A percentile compares a stretch with the other conserved stretches of the same genome.
Evolutionary conservation across 2,888 invertebrate species (phyloP).

Genomic region (Perdita meconis): DNA sequence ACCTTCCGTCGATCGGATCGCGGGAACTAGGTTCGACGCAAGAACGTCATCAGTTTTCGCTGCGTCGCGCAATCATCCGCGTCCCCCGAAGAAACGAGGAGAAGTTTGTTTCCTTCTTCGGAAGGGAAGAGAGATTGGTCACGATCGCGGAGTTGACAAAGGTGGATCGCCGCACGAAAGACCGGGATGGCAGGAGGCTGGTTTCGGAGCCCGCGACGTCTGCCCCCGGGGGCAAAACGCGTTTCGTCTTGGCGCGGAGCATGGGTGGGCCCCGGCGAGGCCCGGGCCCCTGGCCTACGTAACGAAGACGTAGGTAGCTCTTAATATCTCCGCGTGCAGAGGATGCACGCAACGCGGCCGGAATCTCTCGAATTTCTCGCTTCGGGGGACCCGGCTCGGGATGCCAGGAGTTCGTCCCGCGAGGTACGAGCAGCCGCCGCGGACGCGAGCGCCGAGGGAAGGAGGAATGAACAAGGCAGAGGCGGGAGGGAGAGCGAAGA

Average conservation of each 20-base stretch:
- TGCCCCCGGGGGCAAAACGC: slow-evolving; percentile 50
- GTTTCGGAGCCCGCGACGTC: slow-evolving; percentile 34
- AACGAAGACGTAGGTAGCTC: slow-evolving; percentile 70
- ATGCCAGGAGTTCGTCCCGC: slow-evolving; percentile 57
- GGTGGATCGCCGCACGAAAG: slow-evolving; percentile 4
- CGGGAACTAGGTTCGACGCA: background rate
- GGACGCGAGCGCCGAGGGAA: background rate
- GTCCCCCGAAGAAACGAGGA: too few relatives aligned
- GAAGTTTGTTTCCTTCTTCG: too few relatives aligned
- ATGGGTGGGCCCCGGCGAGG: slow-evolving; percentile 67
- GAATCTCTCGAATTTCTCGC: slow-evolving; percentile 67
- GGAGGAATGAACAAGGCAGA: slow-evolving; percentile 4
- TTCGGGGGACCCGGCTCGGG: slow-evolving; percentile 45
- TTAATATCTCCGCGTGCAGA: slow-evolving; percentile 59
- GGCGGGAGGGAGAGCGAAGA: background rate
- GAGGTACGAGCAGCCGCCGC: slow-evolving; percentile 26
- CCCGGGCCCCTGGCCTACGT: slow-evolving; percentile 38
- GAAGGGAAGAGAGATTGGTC: slow-evolving; percentile 1
- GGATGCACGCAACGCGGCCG: slow-evolving; percentile 63
- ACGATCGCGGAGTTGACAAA: slow-evolving; percentile 32
- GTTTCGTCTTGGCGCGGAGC: slow-evolving; percentile 64
- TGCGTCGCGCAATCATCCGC: too few relatives aligned
- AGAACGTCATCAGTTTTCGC: too few relatives aligned
- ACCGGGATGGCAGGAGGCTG: slow-evolving; percentile 17
- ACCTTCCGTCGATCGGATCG: background rate